phyloP scores from a whole-genome alignment of 2,888 invertebrate genomes.

The Allophyes oxyacanthae region DNA sequence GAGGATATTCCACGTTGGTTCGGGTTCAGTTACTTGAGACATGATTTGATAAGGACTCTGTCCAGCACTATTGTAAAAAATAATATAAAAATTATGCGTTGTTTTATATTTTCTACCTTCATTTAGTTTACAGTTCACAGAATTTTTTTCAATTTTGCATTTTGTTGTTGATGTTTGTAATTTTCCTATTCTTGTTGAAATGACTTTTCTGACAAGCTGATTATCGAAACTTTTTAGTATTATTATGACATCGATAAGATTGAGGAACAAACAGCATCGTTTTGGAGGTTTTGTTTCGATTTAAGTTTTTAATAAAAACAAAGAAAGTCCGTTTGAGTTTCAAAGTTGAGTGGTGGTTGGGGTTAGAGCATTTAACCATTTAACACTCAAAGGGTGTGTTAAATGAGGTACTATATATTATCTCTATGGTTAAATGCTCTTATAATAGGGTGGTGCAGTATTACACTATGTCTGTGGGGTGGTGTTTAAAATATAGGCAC shows the following conservation, averaged over 20 bases:
- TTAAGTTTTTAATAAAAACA: too few relatives aligned
- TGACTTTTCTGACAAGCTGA: slow-evolving; percentile 7
- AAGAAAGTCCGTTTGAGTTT: too few relatives aligned
- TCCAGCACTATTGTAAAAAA: slow-evolving; percentile 55
- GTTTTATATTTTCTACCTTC: slow-evolving; percentile 28
- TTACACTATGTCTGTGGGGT: too few relatives aligned
- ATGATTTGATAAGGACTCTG: slow-evolving; percentile 40
- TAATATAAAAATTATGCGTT: slow-evolving; percentile 36
- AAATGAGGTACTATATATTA: too few relatives aligned
- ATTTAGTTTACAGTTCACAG: slow-evolving; percentile 31
- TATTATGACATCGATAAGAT: neutral
- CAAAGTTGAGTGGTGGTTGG: too few relatives aligned
- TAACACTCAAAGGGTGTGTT: too few relatives aligned
- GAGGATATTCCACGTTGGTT: slow-evolving; percentile 48
- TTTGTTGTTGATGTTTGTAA: slow-evolving; percentile 5
- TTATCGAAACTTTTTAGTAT: slow-evolving; percentile 2
- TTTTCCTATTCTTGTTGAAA: slow-evolving; percentile 15
- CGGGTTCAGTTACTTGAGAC: slow-evolving; percentile 44
- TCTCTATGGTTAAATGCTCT: too few relatives aligned
- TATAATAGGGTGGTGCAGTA: too few relatives aligned
- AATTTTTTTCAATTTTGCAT: slow-evolving; percentile 26
- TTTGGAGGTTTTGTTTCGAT: too few relatives aligned
- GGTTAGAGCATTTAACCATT: too few relatives aligned
- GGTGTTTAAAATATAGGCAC: too few relatives aligned
- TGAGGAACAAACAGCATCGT: too few relatives aligned